These are phyloP conservation scores for Amiota communis DNA, from an alignment of 2,888 invertebrate genomes.

Conservation along the genomic window DNA sequence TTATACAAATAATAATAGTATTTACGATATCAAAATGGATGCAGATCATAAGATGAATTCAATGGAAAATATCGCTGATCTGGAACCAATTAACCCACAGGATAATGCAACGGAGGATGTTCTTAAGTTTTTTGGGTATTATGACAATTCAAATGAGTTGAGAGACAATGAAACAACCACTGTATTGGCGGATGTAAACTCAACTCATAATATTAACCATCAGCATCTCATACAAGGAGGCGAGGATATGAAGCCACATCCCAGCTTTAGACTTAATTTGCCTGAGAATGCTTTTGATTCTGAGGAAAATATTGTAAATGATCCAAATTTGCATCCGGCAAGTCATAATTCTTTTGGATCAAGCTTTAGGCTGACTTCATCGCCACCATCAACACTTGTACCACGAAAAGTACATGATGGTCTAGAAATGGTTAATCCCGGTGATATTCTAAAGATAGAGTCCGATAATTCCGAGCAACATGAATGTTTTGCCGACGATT, in stretches of 20 bases:
- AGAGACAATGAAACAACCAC: slow-evolving; percentile 52
- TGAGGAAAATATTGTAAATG: slow-evolving; percentile 69
- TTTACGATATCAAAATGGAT: slow-evolving; percentile 43
- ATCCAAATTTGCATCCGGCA: slow-evolving; percentile 71
- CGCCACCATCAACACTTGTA: slow-evolving; percentile 2
- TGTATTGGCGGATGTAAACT: slow-evolving; percentile 44
- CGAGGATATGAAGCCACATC: slow-evolving; percentile 30
- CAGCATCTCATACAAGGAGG: background rate
- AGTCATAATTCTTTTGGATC: slow-evolving; percentile 61
- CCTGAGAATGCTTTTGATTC: slow-evolving; percentile 59
- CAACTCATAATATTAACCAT: slow-evolving; percentile 36
- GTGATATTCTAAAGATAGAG: slow-evolving; percentile 16
- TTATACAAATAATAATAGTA: slow-evolving; percentile 44
- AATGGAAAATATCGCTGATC: slow-evolving; percentile 46
- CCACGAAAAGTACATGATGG: background rate
- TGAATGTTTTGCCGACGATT: slow-evolving; percentile 54
- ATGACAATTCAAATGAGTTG: slow-evolving; percentile 41
- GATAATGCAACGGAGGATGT: slow-evolving; percentile 50
- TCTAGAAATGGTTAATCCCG: slow-evolving; percentile 27
- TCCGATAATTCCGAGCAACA: slow-evolving; percentile 42
- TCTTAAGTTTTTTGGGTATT: slow-evolving; percentile 44
- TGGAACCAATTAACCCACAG: slow-evolving; percentile 40
- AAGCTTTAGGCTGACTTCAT: slow-evolving; percentile 6
- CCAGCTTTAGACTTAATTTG: slow-evolving; percentile 51
- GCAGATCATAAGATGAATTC: slow-evolving; percentile 43